Evolutionary conservation across 2,797 vertebrate species (phyloP), one percentile per base, ranked within the genome.

Genomic region (Gastrophryne carolinensis): DNA sequence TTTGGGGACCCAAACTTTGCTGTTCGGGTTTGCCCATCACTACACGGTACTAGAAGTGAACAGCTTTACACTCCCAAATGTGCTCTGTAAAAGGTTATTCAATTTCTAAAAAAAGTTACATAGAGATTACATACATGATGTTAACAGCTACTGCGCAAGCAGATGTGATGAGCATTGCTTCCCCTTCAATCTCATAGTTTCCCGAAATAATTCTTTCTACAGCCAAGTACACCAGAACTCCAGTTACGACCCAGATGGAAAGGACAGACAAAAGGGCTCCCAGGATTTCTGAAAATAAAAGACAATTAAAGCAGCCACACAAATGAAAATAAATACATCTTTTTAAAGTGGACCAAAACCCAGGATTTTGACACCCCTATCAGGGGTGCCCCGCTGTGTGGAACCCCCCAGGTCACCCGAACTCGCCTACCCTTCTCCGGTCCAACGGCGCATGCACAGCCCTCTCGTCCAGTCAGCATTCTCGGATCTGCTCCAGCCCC

Each of bases 241-340:
- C 91, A 0, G 95, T 93, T 82, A 98, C 90, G 0, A 89, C 89
- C 96, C 95, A 98, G 86, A 98, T 93, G 10, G 95, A 96, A 72
- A 94, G 73, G 3, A 97, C 90, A 0, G 95, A 98, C 7, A 97
- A 57, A 73, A 97, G 81, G 13, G 94, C 90, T 24, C 94, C 93
- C 81, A 98, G 84, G 74, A 97, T 93, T 88, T 98, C 97, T 98
- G 87, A 47, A 35, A 37, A 49, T 4, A 19, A 23, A 50, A 12
- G 50, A 44, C 3, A 24, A 50, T 64, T 39, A 15, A 39, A 9
- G 19, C 1, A 3, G 21, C 7, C 3, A 47, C 7, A 47, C 6
- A 8, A 19, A 47, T 47, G 17, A 21, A n/a, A 12, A n/a, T 30
- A 3, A 5, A 35, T 17, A 15, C 19, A 39, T 41, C 7, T 26